phyloP scores from a whole-genome alignment of 2,113 vertebrate species.

The Falco punctatus region DNA sequence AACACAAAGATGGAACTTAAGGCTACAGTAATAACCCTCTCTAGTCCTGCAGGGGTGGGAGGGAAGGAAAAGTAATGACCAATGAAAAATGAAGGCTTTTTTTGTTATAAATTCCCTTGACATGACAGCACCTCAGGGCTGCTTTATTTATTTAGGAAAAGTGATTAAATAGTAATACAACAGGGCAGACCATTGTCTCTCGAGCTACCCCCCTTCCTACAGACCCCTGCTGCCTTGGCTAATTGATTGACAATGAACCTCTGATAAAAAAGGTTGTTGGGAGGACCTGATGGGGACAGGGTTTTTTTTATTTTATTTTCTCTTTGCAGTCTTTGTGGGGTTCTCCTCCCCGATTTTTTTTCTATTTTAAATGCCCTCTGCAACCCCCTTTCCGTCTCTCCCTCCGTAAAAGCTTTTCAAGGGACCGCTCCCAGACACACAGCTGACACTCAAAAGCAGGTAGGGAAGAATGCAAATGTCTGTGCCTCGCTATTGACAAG shows the following conservation, averaged over 20 bases:
- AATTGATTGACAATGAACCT: constrained; percentile 85
- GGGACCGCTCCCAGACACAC: constrained; percentile 54
- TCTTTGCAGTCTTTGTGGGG: constrained; percentile 38
- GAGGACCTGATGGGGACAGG: constrained; percentile 66
- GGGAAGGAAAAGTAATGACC: constrained; percentile 78
- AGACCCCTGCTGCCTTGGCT: constrained; percentile 79
- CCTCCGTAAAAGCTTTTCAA: constrained; percentile 40
- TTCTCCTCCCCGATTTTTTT: not conserved
- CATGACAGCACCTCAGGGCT: constrained; percentile 83
- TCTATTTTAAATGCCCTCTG: constrained; percentile 55
- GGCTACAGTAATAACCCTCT: constrained; percentile 89
- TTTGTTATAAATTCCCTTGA: constrained; percentile 85
- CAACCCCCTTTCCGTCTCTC: not conserved
- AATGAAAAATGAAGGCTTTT: constrained; percentile 77
- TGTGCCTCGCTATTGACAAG: constrained; percentile 16
- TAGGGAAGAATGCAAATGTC: constrained; percentile 46
- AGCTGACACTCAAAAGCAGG: constrained; percentile 57
- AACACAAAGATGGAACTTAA: constrained; percentile 88
- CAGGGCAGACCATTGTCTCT: constrained; percentile 78
- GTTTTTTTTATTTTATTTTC: not conserved
- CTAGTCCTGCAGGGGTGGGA: constrained; percentile 75
- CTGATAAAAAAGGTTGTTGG: constrained; percentile 79
- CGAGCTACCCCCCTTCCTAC: constrained; percentile 50
- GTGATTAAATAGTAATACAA: constrained; percentile 87
- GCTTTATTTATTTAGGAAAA: constrained; percentile 89